Percentiles rank a stretch among this genome's conserved stretches.
Evolutionary conservation across 1,140 invertebrate species (phyloP).

Genomic region (Oreohelix idahoensis): DNA sequence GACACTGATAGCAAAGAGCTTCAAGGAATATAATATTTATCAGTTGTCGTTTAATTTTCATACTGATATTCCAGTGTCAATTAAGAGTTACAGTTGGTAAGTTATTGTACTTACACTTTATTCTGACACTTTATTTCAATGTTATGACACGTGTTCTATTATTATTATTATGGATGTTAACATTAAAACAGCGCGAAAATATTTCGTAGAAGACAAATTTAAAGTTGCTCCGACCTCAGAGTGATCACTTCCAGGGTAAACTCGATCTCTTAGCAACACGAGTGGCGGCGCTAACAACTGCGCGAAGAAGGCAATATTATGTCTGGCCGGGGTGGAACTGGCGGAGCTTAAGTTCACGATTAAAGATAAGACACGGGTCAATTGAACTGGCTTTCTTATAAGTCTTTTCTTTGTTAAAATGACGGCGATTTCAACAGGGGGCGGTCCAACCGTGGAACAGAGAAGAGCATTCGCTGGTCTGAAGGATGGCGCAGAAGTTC

Average conservation of each 20-base stretch:
- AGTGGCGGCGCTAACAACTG: slow-evolving; percentile 45
- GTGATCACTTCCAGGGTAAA: slow-evolving; percentile 25
- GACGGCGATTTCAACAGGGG: slow-evolving; percentile 71
- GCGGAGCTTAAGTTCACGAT: neutral
- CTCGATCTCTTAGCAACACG: slow-evolving; percentile 40
- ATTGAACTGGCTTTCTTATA: neutral
- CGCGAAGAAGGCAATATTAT: neutral
- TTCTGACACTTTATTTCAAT: too few relatives aligned
- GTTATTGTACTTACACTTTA: too few relatives aligned
- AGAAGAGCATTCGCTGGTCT: slow-evolving; percentile 68
- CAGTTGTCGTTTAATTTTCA: too few relatives aligned
- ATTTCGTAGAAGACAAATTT: too few relatives aligned
- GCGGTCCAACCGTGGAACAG: slow-evolving; percentile 70
- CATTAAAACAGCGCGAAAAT: too few relatives aligned
- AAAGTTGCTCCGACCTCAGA: too few relatives aligned
- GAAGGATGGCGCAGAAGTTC: slow-evolving; percentile 71
- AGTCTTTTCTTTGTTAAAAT: slow-evolving; percentile 53
- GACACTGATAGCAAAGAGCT: too few relatives aligned
- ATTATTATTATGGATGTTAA: too few relatives aligned
- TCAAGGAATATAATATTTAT: too few relatives aligned
- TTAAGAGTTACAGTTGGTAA: too few relatives aligned
- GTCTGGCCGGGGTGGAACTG: neutral
- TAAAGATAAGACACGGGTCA: neutral
- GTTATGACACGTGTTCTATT: too few relatives aligned
- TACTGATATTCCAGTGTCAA: too few relatives aligned